Evolutionary conservation across 2,797 vertebrate species (phyloP).

Genomic region (Hydrophis major): DNA sequence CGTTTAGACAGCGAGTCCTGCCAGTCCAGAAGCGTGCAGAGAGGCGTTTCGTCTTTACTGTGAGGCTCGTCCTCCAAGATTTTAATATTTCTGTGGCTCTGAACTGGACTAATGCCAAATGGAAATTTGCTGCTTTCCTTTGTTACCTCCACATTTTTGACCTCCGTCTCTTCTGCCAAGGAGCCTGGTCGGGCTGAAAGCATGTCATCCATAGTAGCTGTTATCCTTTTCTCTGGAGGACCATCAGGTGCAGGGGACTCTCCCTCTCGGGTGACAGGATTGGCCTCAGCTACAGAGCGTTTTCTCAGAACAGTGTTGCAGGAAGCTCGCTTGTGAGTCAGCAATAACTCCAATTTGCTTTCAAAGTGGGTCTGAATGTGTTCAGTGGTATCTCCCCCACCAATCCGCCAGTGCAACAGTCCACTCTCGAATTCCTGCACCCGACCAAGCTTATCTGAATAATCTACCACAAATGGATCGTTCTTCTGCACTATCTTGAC

Average conservation of each 20-base stretch:
- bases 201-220: conserved; percentile 88
- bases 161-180: conserved; percentile 70
- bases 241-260: conserved; percentile 63
- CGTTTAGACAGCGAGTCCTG: conserved; percentile 95
- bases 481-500: conserved; percentile 92
- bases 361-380: conserved; percentile 99
- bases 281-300: conserved; percentile 61
- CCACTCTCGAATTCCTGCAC: conserved; percentile 96
- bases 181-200: conserved; percentile 82
- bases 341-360: conserved; percentile 81
- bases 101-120: conserved; percentile 71
- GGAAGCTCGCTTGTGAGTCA: conserved; percentile 74
- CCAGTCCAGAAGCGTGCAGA: conserved; percentile 91
- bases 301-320: conserved; percentile 67
- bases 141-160: conserved; percentile 63
- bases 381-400: conserved; percentile 96
- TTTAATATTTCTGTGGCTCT: conserved; percentile 78
- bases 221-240: conserved; percentile 76
- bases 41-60: conserved; percentile 96
- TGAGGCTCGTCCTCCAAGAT: conserved; percentile 97
- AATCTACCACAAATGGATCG: conserved; percentile 87
- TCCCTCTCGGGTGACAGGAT: conserved; percentile 57
- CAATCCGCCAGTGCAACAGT: conserved; percentile 94
- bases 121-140: conserved; percentile 79
- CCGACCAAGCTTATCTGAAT: conserved; percentile 84